Evolutionary conservation across 2,113 vertebrate species (phyloP).

Genomic region (Amphiprion ocellaris): DNA sequence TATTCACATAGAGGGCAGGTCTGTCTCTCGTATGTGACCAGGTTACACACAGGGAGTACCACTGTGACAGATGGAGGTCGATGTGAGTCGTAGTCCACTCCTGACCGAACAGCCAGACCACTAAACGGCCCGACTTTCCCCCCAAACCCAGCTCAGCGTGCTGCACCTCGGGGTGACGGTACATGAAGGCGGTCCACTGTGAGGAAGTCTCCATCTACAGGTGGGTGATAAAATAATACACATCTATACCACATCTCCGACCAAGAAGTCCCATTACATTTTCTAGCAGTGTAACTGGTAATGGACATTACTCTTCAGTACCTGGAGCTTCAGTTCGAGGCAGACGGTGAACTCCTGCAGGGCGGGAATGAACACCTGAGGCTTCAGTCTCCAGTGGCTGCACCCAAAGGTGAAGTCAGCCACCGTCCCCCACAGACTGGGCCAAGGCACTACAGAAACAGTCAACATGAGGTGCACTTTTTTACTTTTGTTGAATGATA

Average conservation of each 20-base stretch:
- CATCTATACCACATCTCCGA: not conserved
- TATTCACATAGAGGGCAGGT: constrained; percentile 83
- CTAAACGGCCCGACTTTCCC: constrained; percentile 59
- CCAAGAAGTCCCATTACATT: not conserved
- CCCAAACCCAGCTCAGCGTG: constrained; percentile 82
- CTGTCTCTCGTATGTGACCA: constrained; percentile 77
- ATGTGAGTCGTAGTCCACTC: constrained; percentile 55
- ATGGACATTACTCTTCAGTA: not conserved
- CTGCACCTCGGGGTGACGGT: constrained; percentile 59
- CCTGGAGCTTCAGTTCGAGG: constrained; percentile 76
- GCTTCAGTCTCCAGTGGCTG: constrained; percentile 74
- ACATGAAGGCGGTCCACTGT: constrained; percentile 87
- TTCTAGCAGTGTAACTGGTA: not conserved
- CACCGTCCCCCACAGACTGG: constrained; percentile 82
- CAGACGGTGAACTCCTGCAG: constrained; percentile 86
- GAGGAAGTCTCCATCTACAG: not conserved
- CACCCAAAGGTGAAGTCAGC: constrained; percentile 74
- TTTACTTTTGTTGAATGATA: too few species aligned
- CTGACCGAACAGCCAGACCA: constrained; percentile 84
- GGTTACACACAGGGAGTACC: constrained; percentile 85
- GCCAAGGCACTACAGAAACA: constrained; percentile 26
- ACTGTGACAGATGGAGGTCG: constrained; percentile 57
- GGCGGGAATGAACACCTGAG: constrained; percentile 71
- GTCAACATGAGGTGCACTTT: too few species aligned
- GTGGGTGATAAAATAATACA: not conserved